A percentile compares a stretch with the other conserved stretches of the same genome.
Conservation (phyloP, 2,888 invertebrate genomes). For the Saturnia japonica region DNA sequence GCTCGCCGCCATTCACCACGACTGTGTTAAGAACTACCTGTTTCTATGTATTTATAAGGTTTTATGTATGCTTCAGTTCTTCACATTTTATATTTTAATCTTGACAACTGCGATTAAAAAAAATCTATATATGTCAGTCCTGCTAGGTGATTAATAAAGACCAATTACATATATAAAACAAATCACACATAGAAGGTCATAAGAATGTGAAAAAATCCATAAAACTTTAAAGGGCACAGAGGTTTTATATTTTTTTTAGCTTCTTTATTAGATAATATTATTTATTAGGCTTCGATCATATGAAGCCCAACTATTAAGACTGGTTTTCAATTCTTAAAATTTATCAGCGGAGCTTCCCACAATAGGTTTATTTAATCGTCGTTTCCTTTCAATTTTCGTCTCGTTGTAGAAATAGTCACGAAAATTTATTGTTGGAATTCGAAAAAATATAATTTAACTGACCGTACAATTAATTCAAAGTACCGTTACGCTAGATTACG, state of each 20-base stretch:
- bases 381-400: neutral
- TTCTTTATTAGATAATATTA: too few species aligned
- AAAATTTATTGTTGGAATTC: neutral
- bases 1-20: constrained; percentile 47
- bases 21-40: constrained; percentile 57
- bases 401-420: neutral
- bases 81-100: neutral
- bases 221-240: too few species aligned
- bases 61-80: constrained; percentile 27
- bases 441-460: constrained; percentile 2
- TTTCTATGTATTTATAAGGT: constrained; percentile 55
- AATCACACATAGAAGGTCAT: too few species aligned
- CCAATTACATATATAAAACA: too few species aligned
- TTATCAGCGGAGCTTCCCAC: neutral
- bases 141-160: too few species aligned
- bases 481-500: constrained; percentile 1
- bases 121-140: neutral
- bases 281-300: too few species aligned
- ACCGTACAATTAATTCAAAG: constrained; percentile 11
- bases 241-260: too few species aligned
- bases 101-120: neutral
- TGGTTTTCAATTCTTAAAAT: too few species aligned
- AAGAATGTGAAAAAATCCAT: too few species aligned
- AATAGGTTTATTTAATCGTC: neutral
- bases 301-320: too few species aligned